Base-by-base conservation (phyloP, 2,113 vertebrate species). In the Vidua macroura region DNA sequence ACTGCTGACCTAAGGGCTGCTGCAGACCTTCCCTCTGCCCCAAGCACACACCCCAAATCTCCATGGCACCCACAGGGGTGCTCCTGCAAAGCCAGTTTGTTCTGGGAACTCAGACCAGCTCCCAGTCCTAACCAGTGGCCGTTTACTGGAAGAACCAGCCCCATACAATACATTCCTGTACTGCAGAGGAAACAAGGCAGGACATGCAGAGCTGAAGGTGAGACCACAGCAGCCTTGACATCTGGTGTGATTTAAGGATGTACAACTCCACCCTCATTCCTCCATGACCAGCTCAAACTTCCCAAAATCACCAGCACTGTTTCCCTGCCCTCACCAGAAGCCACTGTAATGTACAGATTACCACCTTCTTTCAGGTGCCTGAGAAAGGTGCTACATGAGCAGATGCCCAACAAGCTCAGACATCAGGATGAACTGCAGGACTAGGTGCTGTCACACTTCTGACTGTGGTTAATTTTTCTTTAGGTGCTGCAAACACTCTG, bases 21-120 rank as follows among this genome's bases (percentile, higher is more conserved):
- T 86, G 75, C 83, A 86, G 79, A 39, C 31, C 60, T 9, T 43
- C 68, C 46, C 53, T 11, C 23, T 84, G 60, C 77, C 86, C 25
- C 52, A 27, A 19, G 25, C 83, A 81, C 77, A 56, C 1, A 2
- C 41, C 3, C 1, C 1, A 15, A 2, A 7, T 7, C 83, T 14
- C 63, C 79, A 35, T 0, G 1, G 79, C 21, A 76, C 10, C 48
- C 56, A 18, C 62, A 52, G 35, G 3, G 25, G 8, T 33, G 35
- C 41, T 90, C 70, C 67, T 59, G 37, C 18, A n/a, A 48, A 68
- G 41, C 0, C 8, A 59, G 20, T 20, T 53, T 69, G 30, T n/a
- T 58, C 73, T 84, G 81, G 89, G 63, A 83, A 9, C 10, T 43
- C 60, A 84, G 31, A 49, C 2, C 66, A 82, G 66, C 31, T 92